These are phyloP conservation scores for Andrena fulva DNA, from an alignment of 2,888 invertebrate species.

Conservation along the genomic window DNA sequence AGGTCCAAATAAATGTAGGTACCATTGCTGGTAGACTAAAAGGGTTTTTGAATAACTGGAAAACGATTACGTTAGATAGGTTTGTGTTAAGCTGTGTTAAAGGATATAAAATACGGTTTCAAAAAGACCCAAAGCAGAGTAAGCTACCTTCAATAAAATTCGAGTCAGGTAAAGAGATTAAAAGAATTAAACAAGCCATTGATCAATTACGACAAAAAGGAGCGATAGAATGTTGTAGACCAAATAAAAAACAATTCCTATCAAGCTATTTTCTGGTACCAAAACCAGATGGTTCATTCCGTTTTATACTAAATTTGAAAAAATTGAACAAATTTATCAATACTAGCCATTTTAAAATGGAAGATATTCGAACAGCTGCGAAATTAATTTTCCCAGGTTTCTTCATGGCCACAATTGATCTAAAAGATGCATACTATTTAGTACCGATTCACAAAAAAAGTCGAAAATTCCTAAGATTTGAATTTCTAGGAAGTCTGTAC, in stretches of 20 bases:
- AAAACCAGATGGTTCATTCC: conserved; percentile 2
- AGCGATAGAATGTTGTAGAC: neutral
- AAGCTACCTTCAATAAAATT: neutral
- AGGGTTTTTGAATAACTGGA: neutral
- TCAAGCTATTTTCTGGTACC: conserved; percentile 18
- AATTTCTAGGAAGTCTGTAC: conserved; percentile 11
- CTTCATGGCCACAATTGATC: neutral
- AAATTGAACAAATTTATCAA: conserved; percentile 10
- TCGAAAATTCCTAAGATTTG: conserved; percentile 30
- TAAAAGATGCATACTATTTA: conserved; percentile 24
- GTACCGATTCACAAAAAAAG: conserved; percentile 6
- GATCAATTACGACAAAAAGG: neutral
- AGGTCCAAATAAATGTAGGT: neutral
- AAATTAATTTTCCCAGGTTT: conserved; percentile 10
- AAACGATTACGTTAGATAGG: neutral
- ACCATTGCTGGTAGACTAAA: neutral
- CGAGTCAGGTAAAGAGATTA: neutral
- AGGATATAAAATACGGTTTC: neutral
- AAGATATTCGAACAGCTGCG: conserved; percentile 4
- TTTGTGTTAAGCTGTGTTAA: neutral
- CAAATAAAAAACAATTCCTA: conserved; percentile 14
- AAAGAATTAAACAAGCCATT: neutral
- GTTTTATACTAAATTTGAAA: conserved; percentile 35
- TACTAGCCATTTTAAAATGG: conserved; percentile 28
- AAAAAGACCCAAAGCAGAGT: neutral